Conservation (phyloP, 1,140 invertebrate species). For the Ephestia elutella region DNA sequence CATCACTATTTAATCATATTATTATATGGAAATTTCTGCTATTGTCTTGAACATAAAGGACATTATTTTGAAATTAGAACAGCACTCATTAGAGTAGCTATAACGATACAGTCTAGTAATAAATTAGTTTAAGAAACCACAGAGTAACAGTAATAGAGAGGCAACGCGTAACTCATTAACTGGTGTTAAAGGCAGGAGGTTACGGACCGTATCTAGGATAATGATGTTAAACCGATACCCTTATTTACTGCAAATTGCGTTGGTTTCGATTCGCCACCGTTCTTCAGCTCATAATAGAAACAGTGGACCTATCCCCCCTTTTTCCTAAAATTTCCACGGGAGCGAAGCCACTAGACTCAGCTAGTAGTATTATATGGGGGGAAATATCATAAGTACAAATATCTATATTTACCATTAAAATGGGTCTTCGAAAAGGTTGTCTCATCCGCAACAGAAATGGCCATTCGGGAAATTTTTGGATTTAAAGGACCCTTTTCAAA, state of each 20-base stretch:
- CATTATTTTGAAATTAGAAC: too few relatives aligned
- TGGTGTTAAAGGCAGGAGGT: constrained; percentile 14
- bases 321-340: too few relatives aligned
- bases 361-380: too few relatives aligned
- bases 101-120: constrained; percentile 8
- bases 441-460: not conserved
- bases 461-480: not conserved
- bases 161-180: constrained; percentile 27
- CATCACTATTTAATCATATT: too few relatives aligned
- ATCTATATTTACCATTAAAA: not conserved
- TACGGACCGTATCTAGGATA: constrained; percentile 31
- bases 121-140: constrained; percentile 23
- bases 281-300: not conserved
- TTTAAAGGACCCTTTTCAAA: not conserved
- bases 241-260: constrained; percentile 63
- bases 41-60: too few relatives aligned
- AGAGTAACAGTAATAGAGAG: constrained; percentile 20
- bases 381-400: too few relatives aligned
- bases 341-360: too few relatives aligned
- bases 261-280: constrained; percentile 5
- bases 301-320: too few relatives aligned
- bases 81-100: not conserved
- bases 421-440: not conserved
- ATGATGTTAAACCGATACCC: constrained; percentile 59
- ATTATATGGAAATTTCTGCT: too few relatives aligned